A percentile compares a stretch with the other conserved stretches of the same genome.
Conservation (phyloP, 1,140 invertebrate genomes). For the Drosophila miranda region DNA sequence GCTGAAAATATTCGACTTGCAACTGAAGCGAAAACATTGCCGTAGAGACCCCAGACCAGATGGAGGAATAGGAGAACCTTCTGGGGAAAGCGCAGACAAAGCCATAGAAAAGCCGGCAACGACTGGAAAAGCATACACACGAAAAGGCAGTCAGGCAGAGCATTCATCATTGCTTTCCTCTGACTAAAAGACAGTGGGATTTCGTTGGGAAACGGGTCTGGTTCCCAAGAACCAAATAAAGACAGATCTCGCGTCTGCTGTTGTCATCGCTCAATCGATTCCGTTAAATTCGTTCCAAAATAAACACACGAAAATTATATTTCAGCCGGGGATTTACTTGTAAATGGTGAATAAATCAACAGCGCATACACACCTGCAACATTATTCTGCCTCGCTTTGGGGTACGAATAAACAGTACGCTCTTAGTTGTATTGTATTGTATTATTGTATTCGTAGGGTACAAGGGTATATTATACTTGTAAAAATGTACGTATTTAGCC, state of each 20-base stretch:
- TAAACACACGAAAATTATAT: conserved; percentile 77
- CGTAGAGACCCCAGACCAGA: conserved; percentile 40
- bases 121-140: conserved; percentile 9
- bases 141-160: conserved; percentile 15
- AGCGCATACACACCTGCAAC: conserved; percentile 39
- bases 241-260: conserved; percentile 11
- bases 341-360: conserved; percentile 73
- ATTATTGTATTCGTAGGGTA: no score
- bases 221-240: conserved; percentile 4
- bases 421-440: no score
- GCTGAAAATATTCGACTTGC: conserved; percentile 74
- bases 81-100: conserved; percentile 10
- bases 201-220: conserved; percentile 27
- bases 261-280: conserved; percentile 55
- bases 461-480: no score
- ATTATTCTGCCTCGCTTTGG: not conserved
- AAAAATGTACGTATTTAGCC: no score
- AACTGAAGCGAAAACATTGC: conserved; percentile 67
- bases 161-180: conserved; percentile 40
- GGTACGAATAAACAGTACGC: conserved; percentile 40
- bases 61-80: no score
- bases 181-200: conserved; percentile 35
- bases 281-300: conserved; percentile 53
- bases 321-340: conserved; percentile 68
- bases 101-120: conserved; percentile 31